These are phyloP conservation scores for Aphelenchoides fujianensis DNA, from an alignment of 1,140 invertebrate genomes.

Conservation along the genomic window DNA sequence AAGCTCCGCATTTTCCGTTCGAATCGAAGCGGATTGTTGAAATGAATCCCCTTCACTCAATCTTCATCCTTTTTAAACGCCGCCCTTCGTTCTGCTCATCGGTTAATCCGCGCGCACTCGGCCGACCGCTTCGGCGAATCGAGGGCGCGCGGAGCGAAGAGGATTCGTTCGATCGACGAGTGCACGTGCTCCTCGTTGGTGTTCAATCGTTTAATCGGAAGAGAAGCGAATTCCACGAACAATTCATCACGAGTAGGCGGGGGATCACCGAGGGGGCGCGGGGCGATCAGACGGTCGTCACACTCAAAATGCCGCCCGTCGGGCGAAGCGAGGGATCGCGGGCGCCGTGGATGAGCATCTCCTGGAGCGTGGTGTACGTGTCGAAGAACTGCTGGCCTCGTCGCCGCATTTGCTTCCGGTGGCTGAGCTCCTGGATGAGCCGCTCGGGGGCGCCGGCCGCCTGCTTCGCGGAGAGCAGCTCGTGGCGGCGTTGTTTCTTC, in stretches of 20 bases:
- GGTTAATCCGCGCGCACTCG: not conserved
- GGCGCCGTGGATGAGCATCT: slow-evolving; percentile 65
- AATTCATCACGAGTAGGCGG: not conserved
- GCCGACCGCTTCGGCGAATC: not conserved
- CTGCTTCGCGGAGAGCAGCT: slow-evolving; percentile 51
- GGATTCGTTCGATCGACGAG: not conserved
- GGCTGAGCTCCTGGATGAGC: slow-evolving; percentile 65
- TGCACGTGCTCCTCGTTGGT: no score
- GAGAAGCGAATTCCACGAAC: not conserved
- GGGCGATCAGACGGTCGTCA: slow-evolving; percentile 37
- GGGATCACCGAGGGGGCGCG: not conserved
- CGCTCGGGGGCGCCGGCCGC: slow-evolving; percentile 58
- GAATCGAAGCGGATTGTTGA: not conserved
- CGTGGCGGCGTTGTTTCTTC: slow-evolving; percentile 68
- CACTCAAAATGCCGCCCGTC: slow-evolving; percentile 40
- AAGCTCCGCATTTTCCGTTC: not conserved
- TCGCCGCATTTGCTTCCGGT: slow-evolving; percentile 66
- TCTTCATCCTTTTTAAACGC: not conserved
- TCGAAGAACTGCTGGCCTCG: slow-evolving; percentile 65
- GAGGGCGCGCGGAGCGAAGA: not conserved
- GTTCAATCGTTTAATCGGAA: not conserved
- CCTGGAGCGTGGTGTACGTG: slow-evolving; percentile 66
- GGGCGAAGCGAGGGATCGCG: slow-evolving; percentile 36
- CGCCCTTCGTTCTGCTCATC: not conserved
- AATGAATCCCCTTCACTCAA: not conserved